phyloP scores from a whole-genome alignment of 2,113 vertebrate genomes.

The Lepidothrix coronata region DNA sequence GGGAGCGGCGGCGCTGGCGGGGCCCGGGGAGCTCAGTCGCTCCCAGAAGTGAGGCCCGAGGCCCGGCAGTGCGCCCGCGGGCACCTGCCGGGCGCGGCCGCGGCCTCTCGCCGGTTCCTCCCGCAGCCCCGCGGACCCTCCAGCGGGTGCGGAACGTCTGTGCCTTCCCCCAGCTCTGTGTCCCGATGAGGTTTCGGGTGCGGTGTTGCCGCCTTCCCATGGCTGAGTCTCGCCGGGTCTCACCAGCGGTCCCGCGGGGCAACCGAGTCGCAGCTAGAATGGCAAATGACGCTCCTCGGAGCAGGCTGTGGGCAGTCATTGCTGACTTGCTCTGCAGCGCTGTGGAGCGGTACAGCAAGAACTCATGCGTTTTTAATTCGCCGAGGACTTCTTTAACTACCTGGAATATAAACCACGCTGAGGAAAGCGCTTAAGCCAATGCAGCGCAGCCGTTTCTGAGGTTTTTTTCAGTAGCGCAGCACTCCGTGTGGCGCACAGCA shows the following conservation, averaged over 20 bases:
- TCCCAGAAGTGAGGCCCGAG: neutral
- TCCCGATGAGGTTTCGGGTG: neutral
- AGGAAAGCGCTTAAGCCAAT: neutral
- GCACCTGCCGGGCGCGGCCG: neutral
- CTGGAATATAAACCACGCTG: neutral
- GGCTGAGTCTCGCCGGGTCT: neutral
- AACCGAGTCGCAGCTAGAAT: neutral
- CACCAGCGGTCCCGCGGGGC: neutral
- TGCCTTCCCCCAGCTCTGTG: rapidly evolving
- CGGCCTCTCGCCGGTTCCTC: neutral
- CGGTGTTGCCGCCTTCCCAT: neutral
- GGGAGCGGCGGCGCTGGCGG: neutral
- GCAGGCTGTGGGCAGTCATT: neutral
- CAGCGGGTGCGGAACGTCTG: rapidly evolving
- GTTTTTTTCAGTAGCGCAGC: neutral
- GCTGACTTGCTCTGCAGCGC: neutral
- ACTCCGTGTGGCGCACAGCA: neutral
- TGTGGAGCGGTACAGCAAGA: neutral
- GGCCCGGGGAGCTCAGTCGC: neutral
- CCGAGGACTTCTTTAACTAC: neutral
- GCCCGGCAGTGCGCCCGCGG: neutral
- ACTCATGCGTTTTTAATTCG: neutral
- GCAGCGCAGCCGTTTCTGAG: neutral
- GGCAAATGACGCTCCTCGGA: neutral
- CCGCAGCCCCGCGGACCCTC: neutral